Evolutionary conservation across 2,797 vertebrate genomes (phyloP).

Genomic region (Siniperca scherzeri): DNA sequence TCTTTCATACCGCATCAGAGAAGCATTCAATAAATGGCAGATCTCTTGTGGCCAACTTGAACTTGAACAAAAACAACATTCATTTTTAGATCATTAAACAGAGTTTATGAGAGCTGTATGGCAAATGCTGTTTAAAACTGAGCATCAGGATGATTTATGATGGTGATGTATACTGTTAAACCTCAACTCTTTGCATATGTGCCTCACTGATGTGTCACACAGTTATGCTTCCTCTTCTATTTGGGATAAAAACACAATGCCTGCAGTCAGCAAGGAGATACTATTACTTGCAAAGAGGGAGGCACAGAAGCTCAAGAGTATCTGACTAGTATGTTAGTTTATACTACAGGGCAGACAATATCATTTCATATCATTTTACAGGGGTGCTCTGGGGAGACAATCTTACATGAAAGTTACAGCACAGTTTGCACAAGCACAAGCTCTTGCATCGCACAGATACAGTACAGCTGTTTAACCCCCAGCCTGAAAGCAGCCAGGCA

Average conservation of each 20-base stretch:
- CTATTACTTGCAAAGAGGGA: constrained; percentile 17
- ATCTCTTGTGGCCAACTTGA: not conserved
- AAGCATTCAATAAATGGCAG: constrained; percentile 23
- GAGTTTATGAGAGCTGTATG: not conserved
- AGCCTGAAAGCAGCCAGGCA: constrained; percentile 48
- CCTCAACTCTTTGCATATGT: not conserved
- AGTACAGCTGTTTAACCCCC: constrained; percentile 56
- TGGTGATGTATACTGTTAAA: not conserved
- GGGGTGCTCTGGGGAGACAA: constrained; percentile 25
- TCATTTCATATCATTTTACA: constrained; percentile 35
- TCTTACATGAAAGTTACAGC: constrained; percentile 50
- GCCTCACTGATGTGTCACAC: not conserved
- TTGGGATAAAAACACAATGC: constrained; percentile 11
- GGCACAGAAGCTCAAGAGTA: constrained; percentile 1
- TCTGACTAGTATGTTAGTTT: constrained; percentile 20
- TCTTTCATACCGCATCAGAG: constrained; percentile 32
- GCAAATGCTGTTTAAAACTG: not conserved
- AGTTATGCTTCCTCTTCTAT: constrained; percentile 9
- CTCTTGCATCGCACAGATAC: constrained; percentile 34
- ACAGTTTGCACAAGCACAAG: constrained; percentile 31
- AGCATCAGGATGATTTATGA: constrained; percentile 1
- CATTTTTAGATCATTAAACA: constrained; percentile 18
- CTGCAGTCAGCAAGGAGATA: constrained; percentile 16
- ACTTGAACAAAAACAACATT: constrained; percentile 18
- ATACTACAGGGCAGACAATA: constrained; percentile 36